A percentile compares a stretch with the other conserved stretches of the same genome.
Conservation (phyloP, 1,140 invertebrate genomes). For the Brachionus plicatilis region DNA sequence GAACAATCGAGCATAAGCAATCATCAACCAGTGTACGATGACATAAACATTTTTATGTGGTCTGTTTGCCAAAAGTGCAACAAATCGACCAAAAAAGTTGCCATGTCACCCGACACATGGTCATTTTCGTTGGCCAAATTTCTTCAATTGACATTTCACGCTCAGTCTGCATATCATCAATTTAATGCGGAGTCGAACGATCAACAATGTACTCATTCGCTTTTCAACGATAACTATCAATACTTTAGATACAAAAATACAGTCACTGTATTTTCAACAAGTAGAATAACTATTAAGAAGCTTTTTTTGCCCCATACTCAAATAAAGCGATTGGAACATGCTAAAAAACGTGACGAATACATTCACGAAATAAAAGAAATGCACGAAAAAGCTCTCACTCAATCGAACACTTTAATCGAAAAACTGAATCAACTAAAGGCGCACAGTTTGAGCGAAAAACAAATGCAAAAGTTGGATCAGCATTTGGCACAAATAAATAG, state of each 20-base stretch:
- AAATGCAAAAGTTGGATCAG: slow-evolving; percentile 31
- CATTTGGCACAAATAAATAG: neutral
- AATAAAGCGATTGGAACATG: neutral
- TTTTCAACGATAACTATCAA: slow-evolving; percentile 82
- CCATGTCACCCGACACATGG: slow-evolving; percentile 74
- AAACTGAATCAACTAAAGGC: neutral
- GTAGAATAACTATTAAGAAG: neutral
- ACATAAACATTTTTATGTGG: slow-evolving; percentile 42
- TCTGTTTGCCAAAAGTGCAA: slow-evolving; percentile 25
- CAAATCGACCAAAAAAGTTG: slow-evolving; percentile 52
- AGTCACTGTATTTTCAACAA: slow-evolving; percentile 16
- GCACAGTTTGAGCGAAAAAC: neutral
- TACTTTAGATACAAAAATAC: slow-evolving; percentile 64
- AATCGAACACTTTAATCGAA: neutral
- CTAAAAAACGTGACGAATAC: slow-evolving; percentile 1
- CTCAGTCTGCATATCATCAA: slow-evolving; percentile 55
- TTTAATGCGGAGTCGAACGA: slow-evolving; percentile 63
- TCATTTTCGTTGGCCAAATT: slow-evolving; percentile 83
- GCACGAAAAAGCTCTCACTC: neutral
- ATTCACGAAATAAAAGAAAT: neutral
- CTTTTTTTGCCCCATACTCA: neutral
- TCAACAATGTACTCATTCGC: slow-evolving; percentile 69
- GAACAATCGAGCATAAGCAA: neutral
- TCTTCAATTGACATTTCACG: slow-evolving; percentile 77
- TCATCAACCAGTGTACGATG: slow-evolving; percentile 32